phyloP scores from a whole-genome alignment of 2,888 invertebrate species.

The Cactoblastis cactorum region DNA sequence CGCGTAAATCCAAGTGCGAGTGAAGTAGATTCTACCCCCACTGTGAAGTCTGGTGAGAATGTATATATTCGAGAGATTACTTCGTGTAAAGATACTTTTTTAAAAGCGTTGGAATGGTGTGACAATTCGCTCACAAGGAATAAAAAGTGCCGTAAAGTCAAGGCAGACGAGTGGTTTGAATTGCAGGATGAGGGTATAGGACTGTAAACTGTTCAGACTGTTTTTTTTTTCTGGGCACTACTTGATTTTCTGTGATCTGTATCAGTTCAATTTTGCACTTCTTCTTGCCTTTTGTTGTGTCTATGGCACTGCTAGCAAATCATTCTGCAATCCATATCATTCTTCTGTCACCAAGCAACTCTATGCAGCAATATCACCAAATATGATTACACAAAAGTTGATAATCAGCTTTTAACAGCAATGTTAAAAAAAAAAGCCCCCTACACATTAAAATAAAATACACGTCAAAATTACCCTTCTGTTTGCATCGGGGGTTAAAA shows the following conservation, averaged over 20 bases:
- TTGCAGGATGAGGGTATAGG: conserved; percentile 58
- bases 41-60: conserved; percentile 68
- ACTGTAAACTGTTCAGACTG: conserved; percentile 11
- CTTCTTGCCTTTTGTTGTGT: background rate
- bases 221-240: conserved; percentile 27
- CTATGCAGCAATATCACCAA: too few relatives aligned
- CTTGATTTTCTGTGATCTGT: background rate
- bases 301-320: background rate
- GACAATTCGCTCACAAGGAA: conserved; percentile 69
- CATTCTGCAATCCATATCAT: background rate
- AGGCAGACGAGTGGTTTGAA: conserved; percentile 67
- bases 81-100: conserved; percentile 63
- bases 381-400: too few relatives aligned
- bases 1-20: conserved; percentile 27
- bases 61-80: conserved; percentile 65
- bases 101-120: conserved; percentile 71
- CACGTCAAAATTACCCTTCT: too few relatives aligned
- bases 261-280: background rate
- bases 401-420: too few relatives aligned
- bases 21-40: conserved; percentile 32
- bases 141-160: conserved; percentile 59
- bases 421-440: too few relatives aligned
- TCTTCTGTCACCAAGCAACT: too few relatives aligned
- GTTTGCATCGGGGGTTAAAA: too few relatives aligned
- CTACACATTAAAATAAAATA: too few relatives aligned